A percentile compares a stretch with the other conserved stretches of the same genome.
Conservation (phyloP, 2,797 vertebrate species). For the Syngnathus acus region DNA sequence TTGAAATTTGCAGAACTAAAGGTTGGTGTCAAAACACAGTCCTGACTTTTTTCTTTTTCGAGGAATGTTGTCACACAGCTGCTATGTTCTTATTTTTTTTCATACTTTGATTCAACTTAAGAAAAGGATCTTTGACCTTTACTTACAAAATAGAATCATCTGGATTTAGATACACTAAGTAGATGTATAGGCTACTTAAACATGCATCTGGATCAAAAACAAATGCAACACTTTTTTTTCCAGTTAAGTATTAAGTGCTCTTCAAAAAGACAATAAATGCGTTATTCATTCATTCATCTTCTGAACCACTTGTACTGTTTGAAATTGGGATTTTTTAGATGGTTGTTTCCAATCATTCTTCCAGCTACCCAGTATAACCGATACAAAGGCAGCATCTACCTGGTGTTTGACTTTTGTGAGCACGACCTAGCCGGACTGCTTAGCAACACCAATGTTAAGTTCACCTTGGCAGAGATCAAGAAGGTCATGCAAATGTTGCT, state of each 20-base stretch:
- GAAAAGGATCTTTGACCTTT: background rate
- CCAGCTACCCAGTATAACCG: conserved; percentile 92
- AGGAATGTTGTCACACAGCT: background rate
- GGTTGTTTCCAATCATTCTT: background rate
- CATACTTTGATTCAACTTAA: background rate
- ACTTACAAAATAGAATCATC: too few species aligned
- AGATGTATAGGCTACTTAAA: too few species aligned
- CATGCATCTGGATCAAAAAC: too few species aligned
- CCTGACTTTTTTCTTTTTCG: background rate
- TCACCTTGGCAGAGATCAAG: conserved; percentile 95
- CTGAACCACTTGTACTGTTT: background rate
- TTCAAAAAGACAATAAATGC: background rate
- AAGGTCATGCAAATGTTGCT: conserved; percentile 98
- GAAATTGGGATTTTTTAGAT: background rate
- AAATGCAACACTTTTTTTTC: too few species aligned
- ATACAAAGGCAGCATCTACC: conserved; percentile 97
- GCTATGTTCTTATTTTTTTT: background rate
- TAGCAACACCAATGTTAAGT: conserved; percentile 95
- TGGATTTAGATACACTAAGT: too few species aligned
- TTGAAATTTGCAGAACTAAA: conserved; percentile 98
- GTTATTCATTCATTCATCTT: too few species aligned
- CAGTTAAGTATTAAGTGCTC: background rate
- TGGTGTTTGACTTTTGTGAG: conserved; percentile 98
- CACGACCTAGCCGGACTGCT: conserved; percentile 93
- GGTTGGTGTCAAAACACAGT: conserved; percentile 59